These are phyloP conservation scores for Fissipunctia ypsillon DNA, from an alignment of 2,888 invertebrate species.

Conservation along the genomic window DNA sequence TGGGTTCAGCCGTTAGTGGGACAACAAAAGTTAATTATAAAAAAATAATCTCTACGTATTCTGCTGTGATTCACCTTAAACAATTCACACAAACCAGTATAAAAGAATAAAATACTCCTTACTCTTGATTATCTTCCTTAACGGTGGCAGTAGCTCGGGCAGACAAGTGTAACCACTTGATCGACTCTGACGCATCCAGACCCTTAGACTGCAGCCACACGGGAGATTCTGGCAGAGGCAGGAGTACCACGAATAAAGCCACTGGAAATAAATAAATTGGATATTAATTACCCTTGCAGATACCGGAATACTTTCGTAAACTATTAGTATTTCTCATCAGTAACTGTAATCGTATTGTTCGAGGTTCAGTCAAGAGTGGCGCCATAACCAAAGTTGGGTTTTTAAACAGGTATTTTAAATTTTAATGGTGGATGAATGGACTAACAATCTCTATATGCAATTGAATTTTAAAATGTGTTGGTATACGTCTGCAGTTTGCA, in stretches of 20 bases:
- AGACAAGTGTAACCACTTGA: slow-evolving; percentile 90
- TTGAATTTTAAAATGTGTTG: background rate
- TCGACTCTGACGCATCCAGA: slow-evolving; percentile 83
- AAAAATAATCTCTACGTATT: background rate
- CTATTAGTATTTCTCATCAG: background rate
- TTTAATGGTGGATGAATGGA: background rate
- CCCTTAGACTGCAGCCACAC: slow-evolving; percentile 89
- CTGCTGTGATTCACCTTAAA: background rate
- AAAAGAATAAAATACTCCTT: slow-evolving; percentile 57
- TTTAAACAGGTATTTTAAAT: background rate
- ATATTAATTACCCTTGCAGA: background rate
- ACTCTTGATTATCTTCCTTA: slow-evolving; percentile 80
- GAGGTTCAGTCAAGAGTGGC: background rate
- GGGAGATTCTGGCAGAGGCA: slow-evolving; percentile 92
- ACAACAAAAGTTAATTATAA: background rate
- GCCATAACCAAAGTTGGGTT: background rate
- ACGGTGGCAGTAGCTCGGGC: slow-evolving; percentile 81
- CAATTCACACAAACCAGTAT: background rate
- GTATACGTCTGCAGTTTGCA: background rate
- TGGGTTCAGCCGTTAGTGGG: too few species aligned
- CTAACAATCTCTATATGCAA: background rate
- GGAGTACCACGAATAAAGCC: slow-evolving; percentile 86
- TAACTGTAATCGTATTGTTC: background rate
- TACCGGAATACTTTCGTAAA: background rate
- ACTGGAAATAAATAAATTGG: slow-evolving; percentile 74